Conservation (phyloP, 2,113 vertebrate species). For the Tamias sibiricus region DNA sequence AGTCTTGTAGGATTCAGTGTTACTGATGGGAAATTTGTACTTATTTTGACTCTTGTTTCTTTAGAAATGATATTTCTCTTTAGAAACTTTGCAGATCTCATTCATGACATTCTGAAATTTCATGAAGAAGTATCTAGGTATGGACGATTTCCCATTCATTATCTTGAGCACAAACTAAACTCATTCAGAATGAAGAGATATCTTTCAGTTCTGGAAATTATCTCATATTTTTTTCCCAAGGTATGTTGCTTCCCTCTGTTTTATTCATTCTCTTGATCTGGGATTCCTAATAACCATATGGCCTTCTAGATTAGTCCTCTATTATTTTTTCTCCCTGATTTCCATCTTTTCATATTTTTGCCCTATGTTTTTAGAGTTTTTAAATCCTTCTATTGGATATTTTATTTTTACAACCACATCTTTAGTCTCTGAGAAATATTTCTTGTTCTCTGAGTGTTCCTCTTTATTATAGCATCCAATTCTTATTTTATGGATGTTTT, state of each 20-base stretch:
- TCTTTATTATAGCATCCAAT: neutral
- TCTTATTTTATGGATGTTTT: neutral
- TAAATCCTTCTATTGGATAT: neutral
- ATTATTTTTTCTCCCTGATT: neutral
- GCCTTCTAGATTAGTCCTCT: neutral
- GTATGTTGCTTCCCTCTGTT: neutral
- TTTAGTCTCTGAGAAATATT: conserved; percentile 9
- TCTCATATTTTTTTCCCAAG: neutral
- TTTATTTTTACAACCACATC: neutral
- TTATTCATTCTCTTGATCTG: neutral
- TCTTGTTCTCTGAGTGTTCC: neutral
- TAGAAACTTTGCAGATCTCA: neutral
- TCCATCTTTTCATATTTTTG: neutral
- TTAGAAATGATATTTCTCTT: neutral
- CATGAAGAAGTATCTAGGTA: neutral
- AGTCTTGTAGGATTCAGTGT: neutral
- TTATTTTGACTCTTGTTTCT: neutral
- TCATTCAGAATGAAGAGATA: neutral
- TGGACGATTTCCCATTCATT: conserved; percentile 14
- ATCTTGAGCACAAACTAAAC: neutral
- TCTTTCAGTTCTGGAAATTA: neutral
- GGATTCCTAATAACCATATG: neutral
- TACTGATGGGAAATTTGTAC: neutral
- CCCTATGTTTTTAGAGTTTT: neutral
- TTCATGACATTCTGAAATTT: conserved; percentile 18